Base-by-base conservation (phyloP, 2,113 vertebrate genomes). In the Nycticryphes semicollaris region DNA sequence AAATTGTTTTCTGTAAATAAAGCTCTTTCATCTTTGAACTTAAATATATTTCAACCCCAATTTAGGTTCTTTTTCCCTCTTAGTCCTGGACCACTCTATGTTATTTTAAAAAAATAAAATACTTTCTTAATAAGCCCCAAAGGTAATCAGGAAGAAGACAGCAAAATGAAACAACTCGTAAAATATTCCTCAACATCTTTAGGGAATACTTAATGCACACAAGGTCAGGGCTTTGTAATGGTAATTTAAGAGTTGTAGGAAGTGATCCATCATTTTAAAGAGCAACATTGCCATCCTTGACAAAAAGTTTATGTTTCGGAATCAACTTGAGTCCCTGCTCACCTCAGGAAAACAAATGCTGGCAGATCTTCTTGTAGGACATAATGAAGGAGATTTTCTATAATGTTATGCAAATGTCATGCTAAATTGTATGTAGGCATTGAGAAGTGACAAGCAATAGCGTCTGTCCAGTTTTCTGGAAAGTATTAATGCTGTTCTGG, bases 191-290 rank as follows among this genome's bases (percentile, higher is more conserved):
- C 31, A 66, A 82, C 84, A 95, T 97, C 98, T 98, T 97, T 81
- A 72, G 98, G 98, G 98, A 98, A 98, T 98, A 97, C 97, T 97
- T 98, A 98, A 98, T 98, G 97, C 95, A 97, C 96, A 96, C 95
- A 97, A 97, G 97, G 97, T 98, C 98, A 98, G 97, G 97, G 96
- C 98, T 98, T 98, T 98, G 98, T 98, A 98, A 98, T 98, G 98
- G 97, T 98, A 98, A 99, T 98, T 98, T 98, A 97, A 97, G 97
- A 97, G 96, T 97, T 98, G 96, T 97, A 98, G 97, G 97, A 98
- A 98, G 98, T 97, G 97, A 98, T 98, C 96, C 97, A 97, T 98
- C 97, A 98, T 98, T 98, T 98, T 98, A 97, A 98, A 98, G 96
- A 98, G 94, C 97, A 97, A 87, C 96, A 77, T 97, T 97, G 90